phyloP scores from a whole-genome alignment of 2,113 vertebrate species.

The Tricholaema leucomelas region DNA sequence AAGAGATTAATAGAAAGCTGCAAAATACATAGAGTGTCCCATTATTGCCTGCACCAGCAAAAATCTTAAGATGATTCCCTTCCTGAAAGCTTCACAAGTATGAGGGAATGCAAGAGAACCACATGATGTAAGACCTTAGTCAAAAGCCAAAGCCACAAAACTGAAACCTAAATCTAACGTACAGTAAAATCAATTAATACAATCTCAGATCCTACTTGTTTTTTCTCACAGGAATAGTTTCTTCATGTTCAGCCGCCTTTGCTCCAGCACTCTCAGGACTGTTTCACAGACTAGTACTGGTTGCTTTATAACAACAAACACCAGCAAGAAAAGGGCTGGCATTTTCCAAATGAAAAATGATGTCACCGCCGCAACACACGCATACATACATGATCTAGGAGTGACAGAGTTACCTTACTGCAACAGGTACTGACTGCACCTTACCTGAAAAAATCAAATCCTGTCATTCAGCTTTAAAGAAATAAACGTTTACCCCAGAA shows the following conservation, averaged over 20 bases:
- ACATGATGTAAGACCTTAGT: background rate
- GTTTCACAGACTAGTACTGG: background rate
- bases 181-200: slow-evolving; percentile 55
- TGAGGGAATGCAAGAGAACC: slow-evolving; percentile 6
- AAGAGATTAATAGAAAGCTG: background rate
- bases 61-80: background rate
- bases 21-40: background rate
- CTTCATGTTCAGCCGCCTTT: background rate
- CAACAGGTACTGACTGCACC: background rate
- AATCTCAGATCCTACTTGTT: background rate
- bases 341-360: background rate
- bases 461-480: background rate
- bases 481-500: background rate
- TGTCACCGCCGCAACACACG: background rate
- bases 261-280: background rate
- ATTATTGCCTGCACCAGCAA: background rate
- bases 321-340: background rate
- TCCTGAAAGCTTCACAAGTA: background rate
- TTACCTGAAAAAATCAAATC: background rate
- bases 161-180: slow-evolving; percentile 10
- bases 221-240: background rate
- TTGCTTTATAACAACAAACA: background rate
- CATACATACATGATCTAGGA: background rate
- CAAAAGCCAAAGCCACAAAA: slow-evolving; percentile 48
- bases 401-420: background rate